These are phyloP conservation scores for Spilarctia lutea DNA, from an alignment of 2,888 invertebrate species.

Conservation along the genomic window DNA sequence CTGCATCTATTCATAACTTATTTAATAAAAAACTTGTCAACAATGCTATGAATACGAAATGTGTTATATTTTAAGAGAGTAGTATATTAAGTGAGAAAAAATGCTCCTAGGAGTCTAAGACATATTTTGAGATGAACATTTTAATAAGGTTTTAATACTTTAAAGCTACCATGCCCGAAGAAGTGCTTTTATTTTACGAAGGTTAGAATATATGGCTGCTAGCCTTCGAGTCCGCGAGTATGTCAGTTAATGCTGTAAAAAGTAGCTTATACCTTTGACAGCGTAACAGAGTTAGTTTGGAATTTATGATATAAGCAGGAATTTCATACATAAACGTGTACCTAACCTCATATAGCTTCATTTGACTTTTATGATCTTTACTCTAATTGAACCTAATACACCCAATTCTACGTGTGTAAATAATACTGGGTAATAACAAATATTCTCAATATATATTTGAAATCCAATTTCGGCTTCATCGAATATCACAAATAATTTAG, in stretches of 20 bases:
- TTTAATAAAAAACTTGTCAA: background rate
- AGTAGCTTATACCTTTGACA: too few species aligned
- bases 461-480: background rate
- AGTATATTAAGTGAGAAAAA: background rate
- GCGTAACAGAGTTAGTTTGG: too few species aligned
- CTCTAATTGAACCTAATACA: too few species aligned
- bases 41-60: background rate
- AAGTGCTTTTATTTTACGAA: too few species aligned
- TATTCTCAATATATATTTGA: background rate
- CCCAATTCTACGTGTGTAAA: too few species aligned
- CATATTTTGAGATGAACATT: background rate
- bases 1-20: background rate
- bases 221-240: too few species aligned
- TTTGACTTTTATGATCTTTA: too few species aligned
- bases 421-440: background rate
- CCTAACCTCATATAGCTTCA: too few species aligned
- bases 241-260: too few species aligned
- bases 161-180: background rate
- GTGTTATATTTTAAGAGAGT: background rate
- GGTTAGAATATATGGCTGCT: too few species aligned
- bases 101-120: background rate
- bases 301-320: too few species aligned
- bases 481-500: conserved; percentile 24
- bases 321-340: too few species aligned
- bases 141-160: background rate